phyloP scores from a whole-genome alignment of 2,113 vertebrate genomes.

The human (Homo sapiens) region GRCh38 chr2:167567001-167567500 shows the following conservation, averaged over 20 bases:
- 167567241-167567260: slow-evolving; percentile 61
- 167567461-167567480: slow-evolving; percentile 38
- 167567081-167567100: background rate
- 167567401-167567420: slow-evolving; percentile 10
- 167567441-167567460: slow-evolving; percentile 53
- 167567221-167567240: slow-evolving; percentile 49
- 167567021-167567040: slow-evolving; percentile 33
- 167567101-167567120: background rate
- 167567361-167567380: slow-evolving; percentile 58
- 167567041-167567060: background rate
- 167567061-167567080: slow-evolving; percentile 8
- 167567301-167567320: slow-evolving; percentile 59
- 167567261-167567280: slow-evolving; percentile 37
- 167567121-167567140: background rate
- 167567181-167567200: background rate
- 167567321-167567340: slow-evolving; percentile 37
- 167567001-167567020: background rate
- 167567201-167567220: slow-evolving; percentile 9
- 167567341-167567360: slow-evolving; percentile 47
- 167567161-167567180: background rate
- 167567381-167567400: slow-evolving; percentile 53
- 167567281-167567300: slow-evolving; percentile 62
- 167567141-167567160: background rate
- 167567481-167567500: slow-evolving; percentile 50
- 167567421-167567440: slow-evolving; percentile 14